Percentiles rank a stretch among this genome's conserved stretches.
phyloP scores from a whole-genome alignment of 2,113 vertebrate species.

The Equus quagga region DNA sequence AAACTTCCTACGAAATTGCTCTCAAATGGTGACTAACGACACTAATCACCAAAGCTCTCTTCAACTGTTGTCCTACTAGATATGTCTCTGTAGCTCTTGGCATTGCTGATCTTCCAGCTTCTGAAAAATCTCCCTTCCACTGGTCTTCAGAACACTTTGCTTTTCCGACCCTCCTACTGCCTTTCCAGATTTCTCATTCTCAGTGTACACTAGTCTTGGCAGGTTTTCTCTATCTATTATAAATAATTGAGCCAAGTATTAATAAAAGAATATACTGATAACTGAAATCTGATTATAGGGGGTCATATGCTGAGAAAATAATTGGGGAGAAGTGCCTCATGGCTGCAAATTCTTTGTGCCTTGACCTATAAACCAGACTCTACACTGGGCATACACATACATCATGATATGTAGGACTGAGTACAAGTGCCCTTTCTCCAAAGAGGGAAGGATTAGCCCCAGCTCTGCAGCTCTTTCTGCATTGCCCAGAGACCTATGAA shows the following conservation, averaged over 20 bases:
- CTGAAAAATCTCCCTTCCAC: neutral
- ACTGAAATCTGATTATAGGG: neutral
- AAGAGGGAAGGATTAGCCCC: neutral
- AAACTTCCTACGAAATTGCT: neutral
- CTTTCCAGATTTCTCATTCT: neutral
- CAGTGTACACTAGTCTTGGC: neutral
- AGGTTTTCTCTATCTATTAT: neutral
- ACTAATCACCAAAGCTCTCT: neutral
- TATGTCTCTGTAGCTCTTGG: neutral
- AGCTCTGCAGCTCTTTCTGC: neutral
- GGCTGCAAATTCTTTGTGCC: neutral
- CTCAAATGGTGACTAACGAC: neutral
- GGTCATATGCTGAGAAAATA: neutral
- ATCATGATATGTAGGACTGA: neutral
- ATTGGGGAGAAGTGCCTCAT: neutral
- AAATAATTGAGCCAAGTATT: neutral
- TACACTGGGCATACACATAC: neutral
- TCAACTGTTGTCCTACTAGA: accelerated
- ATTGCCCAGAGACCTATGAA: neutral
- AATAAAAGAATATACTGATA: neutral
- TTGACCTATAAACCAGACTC: neutral
- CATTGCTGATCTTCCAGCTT: neutral
- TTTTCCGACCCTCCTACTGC: neutral
- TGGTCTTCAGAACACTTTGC: neutral
- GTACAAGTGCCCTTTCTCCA: neutral